These are phyloP conservation scores for Mirounga angustirostris DNA, from an alignment of 2,113 vertebrate species.

Conservation along the genomic window DNA sequence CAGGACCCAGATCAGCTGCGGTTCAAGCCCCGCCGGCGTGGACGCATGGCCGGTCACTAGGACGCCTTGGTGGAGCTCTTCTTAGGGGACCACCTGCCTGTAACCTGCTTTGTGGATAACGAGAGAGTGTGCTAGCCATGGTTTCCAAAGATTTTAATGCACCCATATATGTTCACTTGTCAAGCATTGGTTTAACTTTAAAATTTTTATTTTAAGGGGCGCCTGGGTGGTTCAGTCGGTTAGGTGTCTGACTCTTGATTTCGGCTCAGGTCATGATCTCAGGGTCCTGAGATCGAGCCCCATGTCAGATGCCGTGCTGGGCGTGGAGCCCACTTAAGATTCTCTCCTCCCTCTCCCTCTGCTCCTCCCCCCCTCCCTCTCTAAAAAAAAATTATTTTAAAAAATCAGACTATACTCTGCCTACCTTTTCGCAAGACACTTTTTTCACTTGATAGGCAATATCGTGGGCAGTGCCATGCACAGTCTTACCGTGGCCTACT, in stretches of 20 bases:
- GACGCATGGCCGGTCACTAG: background rate
- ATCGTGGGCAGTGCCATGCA: background rate
- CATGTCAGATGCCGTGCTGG: background rate
- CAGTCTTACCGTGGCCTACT: background rate
- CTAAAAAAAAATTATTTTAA: too few species aligned
- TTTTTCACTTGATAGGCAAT: background rate
- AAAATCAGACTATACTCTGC: background rate
- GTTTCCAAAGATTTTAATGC: background rate
- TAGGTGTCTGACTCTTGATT: too few species aligned
- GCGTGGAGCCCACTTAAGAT: too few species aligned
- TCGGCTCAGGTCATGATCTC: background rate
- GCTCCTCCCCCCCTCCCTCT: too few species aligned
- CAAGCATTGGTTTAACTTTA: background rate
- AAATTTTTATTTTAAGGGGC: background rate
- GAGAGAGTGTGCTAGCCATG: background rate
- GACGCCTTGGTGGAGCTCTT: background rate
- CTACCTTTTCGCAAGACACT: background rate
- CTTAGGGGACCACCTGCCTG: background rate
- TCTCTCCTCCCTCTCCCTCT: too few species aligned
- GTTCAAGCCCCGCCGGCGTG: background rate
- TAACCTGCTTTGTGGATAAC: background rate
- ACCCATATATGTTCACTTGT: background rate
- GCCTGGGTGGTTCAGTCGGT: background rate
- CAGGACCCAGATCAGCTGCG: background rate
- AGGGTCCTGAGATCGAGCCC: background rate